phyloP scores from a whole-genome alignment of 23 tunicate genomes.

The Trididemnum clinides region DNA sequence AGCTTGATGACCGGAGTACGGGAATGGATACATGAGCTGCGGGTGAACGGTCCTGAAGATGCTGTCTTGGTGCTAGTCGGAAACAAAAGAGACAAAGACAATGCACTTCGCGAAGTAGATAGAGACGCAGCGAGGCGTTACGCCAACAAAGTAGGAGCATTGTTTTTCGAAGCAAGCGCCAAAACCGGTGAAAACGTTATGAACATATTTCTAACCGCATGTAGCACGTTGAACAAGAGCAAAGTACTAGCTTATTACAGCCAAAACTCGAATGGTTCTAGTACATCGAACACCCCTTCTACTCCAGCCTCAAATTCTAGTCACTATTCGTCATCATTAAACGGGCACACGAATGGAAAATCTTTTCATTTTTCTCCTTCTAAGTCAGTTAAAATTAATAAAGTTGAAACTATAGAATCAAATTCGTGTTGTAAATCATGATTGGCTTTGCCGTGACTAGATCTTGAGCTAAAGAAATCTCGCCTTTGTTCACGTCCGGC shows the following conservation, averaged over 20 bases:
- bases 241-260: background rate
- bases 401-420: background rate
- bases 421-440: conserved; percentile 4
- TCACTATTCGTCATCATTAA: background rate
- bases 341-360: background rate
- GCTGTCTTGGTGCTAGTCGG: conserved; percentile 40
- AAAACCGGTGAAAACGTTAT: conserved; percentile 40
- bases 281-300: background rate
- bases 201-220: background rate
- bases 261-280: background rate
- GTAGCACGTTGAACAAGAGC: background rate
- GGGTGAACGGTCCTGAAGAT: conserved; percentile 36
- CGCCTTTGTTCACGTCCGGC: no score
- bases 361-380: background rate
- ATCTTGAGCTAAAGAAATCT: no score
- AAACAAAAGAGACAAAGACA: conserved; percentile 38
- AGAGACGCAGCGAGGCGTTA: conserved; percentile 11
- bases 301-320: background rate
- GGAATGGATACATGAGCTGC: conserved; percentile 40
- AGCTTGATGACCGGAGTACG: background rate
- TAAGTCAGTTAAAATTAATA: background rate
- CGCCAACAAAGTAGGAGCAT: conserved; percentile 27
- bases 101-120: conserved; percentile 8
- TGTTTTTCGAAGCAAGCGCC: conserved; percentile 47
- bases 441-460: no score